Percentiles rank a stretch among this genome's conserved stretches.
Conservation (phyloP, 1,140 invertebrate genomes). For the Drosophila pectinifera region DNA sequence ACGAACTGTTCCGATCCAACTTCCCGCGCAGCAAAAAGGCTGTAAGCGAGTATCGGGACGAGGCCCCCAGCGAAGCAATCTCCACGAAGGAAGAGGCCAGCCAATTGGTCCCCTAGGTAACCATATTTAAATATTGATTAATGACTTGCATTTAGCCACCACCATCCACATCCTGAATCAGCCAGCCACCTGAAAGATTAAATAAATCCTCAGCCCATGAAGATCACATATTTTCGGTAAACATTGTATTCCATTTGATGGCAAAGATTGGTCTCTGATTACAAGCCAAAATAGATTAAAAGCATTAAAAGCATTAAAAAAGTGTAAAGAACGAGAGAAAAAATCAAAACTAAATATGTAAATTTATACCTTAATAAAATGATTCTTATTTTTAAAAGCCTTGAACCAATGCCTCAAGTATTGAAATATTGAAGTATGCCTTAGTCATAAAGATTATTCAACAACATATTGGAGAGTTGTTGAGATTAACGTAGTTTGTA, state of each 20-base stretch:
- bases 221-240: conserved; percentile 5
- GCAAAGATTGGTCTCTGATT: background rate
- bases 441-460: too few relatives aligned
- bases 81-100: background rate
- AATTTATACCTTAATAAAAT: conserved; percentile 30
- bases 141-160: conserved; percentile 27
- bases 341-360: conserved; percentile 25
- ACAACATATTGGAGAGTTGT: background rate
- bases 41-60: conserved; percentile 52
- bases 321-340: conserved; percentile 1
- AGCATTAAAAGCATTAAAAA: conserved; percentile 33
- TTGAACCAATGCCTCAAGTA: background rate
- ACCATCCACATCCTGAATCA: background rate
- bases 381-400: background rate
- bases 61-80: conserved; percentile 18
- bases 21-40: conserved; percentile 1
- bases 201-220: background rate
- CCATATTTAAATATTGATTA: conserved; percentile 2
- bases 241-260: conserved; percentile 30
- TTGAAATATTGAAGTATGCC: background rate
- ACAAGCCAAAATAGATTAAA: conserved; percentile 47
- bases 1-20: conserved; percentile 47
- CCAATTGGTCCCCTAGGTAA: conserved; percentile 19
- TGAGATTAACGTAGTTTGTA: background rate
- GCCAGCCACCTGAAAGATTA: conserved; percentile 11